Evolutionary conservation across 2,113 vertebrate species (phyloP).

Genomic region (Rhinichthys klamathensis): DNA sequence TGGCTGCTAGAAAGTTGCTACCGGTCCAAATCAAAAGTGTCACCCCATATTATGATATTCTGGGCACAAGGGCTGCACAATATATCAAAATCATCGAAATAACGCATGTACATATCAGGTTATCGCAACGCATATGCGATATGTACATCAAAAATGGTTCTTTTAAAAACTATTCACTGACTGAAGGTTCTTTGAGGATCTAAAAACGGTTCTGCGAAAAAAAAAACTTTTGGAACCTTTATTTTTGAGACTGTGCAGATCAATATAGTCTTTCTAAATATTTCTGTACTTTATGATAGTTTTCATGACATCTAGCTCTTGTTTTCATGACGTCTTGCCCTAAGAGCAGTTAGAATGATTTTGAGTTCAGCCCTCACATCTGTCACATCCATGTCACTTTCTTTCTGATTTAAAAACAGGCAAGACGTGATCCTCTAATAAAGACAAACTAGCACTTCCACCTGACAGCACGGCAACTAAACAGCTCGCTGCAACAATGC

Average conservation of each 20-base stretch:
- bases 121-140: too few species aligned
- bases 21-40: too few species aligned
- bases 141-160: too few species aligned
- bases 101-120: too few species aligned
- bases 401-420: conserved; percentile 2
- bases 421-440: conserved; percentile 8
- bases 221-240: too few species aligned
- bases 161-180: too few species aligned
- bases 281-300: neutral
- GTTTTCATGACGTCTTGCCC: neutral
- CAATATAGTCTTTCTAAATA: neutral
- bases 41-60: too few species aligned
- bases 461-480: neutral
- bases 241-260: too few species aligned
- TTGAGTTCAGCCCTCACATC: neutral
- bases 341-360: neutral
- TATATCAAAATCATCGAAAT: too few species aligned
- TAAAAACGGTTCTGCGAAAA: too few species aligned
- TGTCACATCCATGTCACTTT: neutral
- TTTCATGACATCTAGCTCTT: neutral
- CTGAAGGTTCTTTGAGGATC: too few species aligned
- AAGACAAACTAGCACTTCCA: conserved; percentile 9
- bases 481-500: conserved; percentile 5
- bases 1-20: neutral
- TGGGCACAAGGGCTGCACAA: too few species aligned